These are phyloP conservation scores for Sciurus niger DNA, from an alignment of 2,113 vertebrate genomes.

Conservation along the genomic window DNA sequence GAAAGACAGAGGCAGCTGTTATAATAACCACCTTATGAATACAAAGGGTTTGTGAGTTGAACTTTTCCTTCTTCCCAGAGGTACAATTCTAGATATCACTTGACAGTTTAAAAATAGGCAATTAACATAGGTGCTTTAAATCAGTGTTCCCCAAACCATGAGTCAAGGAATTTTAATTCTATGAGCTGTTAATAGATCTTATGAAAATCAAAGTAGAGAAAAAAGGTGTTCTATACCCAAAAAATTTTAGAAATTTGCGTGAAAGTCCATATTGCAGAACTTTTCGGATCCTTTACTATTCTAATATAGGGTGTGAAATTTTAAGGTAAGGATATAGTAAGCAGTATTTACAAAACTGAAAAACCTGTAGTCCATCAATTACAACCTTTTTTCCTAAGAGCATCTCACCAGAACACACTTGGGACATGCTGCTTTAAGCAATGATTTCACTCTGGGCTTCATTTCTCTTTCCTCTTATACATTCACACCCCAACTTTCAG, in stretches of 20 bases:
- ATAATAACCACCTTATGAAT: background rate
- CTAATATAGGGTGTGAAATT: background rate
- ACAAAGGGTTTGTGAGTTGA: conserved; percentile 4
- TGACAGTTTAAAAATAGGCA: conserved; percentile 34
- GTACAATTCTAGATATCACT: background rate
- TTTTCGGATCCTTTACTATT: conserved; percentile 21
- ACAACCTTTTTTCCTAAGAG: background rate
- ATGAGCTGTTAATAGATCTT: background rate
- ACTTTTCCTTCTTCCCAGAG: conserved; percentile 45
- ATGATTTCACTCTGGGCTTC: background rate
- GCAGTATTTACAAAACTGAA: background rate
- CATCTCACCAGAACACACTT: background rate
- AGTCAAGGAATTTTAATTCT: background rate
- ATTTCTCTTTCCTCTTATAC: background rate
- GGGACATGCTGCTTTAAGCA: background rate
- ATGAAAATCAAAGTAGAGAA: background rate
- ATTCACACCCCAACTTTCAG: background rate
- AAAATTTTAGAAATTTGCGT: background rate
- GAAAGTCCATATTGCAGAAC: background rate
- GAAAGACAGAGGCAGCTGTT: background rate
- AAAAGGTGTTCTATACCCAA: background rate
- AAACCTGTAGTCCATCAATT: background rate
- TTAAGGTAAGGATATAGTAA: background rate
- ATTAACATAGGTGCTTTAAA: background rate
- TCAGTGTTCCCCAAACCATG: background rate